Evolutionary conservation across 2,113 vertebrate genomes (phyloP).

Genomic region (Hemiscyllium ocellatum): DNA sequence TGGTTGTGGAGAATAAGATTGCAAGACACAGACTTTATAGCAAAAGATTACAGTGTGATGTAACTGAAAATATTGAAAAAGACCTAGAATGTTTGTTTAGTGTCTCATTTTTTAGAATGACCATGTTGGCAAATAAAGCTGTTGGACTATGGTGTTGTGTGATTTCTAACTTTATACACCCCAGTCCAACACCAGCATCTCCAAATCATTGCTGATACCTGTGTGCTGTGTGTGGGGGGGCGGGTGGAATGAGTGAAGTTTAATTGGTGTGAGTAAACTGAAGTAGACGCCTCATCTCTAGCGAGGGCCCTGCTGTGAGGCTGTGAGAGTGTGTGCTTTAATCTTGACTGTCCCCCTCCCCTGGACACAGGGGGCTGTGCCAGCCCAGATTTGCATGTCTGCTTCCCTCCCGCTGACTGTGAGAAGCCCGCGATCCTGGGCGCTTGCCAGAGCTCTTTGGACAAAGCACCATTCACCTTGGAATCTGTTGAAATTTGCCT

Average conservation of each 20-base stretch:
- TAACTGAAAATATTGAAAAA: too few relatives aligned
- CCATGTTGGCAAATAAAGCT: too few relatives aligned
- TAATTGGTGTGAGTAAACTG: background rate
- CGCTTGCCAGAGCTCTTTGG: background rate
- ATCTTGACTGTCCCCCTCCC: background rate
- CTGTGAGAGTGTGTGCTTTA: background rate
- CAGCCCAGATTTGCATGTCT: background rate
- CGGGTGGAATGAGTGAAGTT: background rate
- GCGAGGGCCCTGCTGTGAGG: background rate
- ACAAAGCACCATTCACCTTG: background rate
- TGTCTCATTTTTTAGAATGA: too few relatives aligned
- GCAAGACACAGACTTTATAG: too few relatives aligned
- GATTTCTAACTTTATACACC: too few relatives aligned
- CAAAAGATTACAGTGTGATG: too few relatives aligned
- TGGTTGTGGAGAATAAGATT: too few relatives aligned
- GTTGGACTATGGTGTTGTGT: too few relatives aligned
- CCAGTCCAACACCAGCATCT: too few relatives aligned
- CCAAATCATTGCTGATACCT: background rate
- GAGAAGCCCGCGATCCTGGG: background rate
- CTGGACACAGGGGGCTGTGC: background rate
- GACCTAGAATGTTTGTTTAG: too few relatives aligned
- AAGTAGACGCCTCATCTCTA: background rate
- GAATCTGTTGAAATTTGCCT: background rate
- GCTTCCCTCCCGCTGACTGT: background rate
- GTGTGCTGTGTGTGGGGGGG: background rate